phyloP scores from a whole-genome alignment of 2,888 invertebrate genomes.

The Himalopsyche kuldschensis region DNA sequence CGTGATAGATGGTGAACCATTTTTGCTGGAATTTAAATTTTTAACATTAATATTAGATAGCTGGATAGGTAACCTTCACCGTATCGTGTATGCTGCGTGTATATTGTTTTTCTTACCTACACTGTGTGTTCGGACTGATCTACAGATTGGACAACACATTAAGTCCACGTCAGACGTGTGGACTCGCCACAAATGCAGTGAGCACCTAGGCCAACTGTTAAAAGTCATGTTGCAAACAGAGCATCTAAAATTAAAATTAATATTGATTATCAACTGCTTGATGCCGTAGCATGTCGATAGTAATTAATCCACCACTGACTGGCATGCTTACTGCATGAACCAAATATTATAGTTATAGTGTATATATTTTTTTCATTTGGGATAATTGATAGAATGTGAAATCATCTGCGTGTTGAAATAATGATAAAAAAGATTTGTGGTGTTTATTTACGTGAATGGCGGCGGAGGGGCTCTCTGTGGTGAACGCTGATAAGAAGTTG shows the following conservation, averaged over 20 bases:
- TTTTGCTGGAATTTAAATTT: constrained; percentile 48
- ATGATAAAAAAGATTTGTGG: background rate
- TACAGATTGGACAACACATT: constrained; percentile 61
- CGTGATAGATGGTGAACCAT: constrained; percentile 62
- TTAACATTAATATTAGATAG: background rate
- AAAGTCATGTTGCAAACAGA: constrained; percentile 57
- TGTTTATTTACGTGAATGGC: constrained; percentile 15
- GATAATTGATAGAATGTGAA: too few species aligned
- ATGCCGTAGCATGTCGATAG: too few species aligned
- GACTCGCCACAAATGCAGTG: constrained; percentile 69
- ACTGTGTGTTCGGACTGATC: constrained; percentile 58
- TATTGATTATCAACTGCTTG: background rate
- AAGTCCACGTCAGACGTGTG: constrained; percentile 66
- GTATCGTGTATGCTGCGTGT: background rate
- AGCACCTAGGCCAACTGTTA: constrained; percentile 66
- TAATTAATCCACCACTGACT: background rate
- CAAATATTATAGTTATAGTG: too few species aligned
- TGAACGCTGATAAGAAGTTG: constrained; percentile 7
- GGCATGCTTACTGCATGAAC: too few species aligned
- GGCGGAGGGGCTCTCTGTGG: background rate
- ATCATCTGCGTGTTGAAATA: background rate
- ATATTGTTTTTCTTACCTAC: constrained; percentile 45
- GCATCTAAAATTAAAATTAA: constrained; percentile 52
- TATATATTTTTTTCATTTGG: too few species aligned
- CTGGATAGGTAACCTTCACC: background rate